A percentile compares a stretch with the other conserved stretches of the same genome.
These are phyloP conservation scores for Tachuris rubrigastra DNA, from an alignment of 2,113 vertebrate species.

Conservation along the genomic window DNA sequence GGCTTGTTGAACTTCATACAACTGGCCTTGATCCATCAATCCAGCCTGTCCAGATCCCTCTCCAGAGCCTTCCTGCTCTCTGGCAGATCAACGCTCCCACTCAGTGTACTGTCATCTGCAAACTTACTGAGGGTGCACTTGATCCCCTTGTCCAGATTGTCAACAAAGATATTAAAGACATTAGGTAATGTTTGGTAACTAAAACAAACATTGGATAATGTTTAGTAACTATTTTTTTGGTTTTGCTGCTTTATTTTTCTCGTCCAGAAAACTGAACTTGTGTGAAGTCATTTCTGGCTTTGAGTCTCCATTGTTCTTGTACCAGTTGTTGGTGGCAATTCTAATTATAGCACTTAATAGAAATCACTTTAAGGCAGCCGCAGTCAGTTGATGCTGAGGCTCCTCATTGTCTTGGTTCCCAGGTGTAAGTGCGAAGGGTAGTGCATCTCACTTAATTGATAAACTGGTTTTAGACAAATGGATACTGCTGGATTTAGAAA, in stretches of 20 bases:
- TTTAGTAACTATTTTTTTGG: neutral
- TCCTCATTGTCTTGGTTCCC: neutral
- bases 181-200: neutral
- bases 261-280: neutral
- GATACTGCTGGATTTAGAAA: neutral
- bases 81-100: neutral
- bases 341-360: neutral
- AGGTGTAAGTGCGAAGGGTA: neutral
- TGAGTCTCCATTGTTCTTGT: neutral
- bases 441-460: neutral
- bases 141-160: neutral
- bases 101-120: no score
- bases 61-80: neutral
- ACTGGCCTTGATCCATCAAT: rapidly evolving
- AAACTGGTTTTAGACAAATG: neutral
- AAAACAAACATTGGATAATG: neutral
- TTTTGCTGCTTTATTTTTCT: neutral
- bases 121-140: neutral
- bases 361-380: neutral
- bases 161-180: neutral
- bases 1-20: neutral
- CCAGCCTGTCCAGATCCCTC: neutral
- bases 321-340: neutral
- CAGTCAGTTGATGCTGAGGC: neutral
- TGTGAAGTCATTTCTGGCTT: neutral